Base-by-base conservation (phyloP, 2,888 invertebrate genomes). In the Herminia tarsipennalis region DNA sequence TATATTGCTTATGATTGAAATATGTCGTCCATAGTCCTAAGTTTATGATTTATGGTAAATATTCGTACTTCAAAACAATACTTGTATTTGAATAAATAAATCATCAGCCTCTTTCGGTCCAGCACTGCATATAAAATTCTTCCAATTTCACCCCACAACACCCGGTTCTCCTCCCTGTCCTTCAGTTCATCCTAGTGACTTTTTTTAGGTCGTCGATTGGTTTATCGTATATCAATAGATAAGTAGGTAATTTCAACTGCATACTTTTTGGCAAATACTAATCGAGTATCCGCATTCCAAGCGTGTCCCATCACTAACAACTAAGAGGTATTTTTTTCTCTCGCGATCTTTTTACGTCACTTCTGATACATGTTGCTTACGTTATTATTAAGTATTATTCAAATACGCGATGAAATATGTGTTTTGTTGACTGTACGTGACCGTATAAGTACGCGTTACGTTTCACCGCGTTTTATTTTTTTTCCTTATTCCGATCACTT, bases 341-440 rank as follows among this genome's bases (percentile, higher is more conserved):
- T 33, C 3, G 29, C 33, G 30, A 52, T 54, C 52, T 44, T 49
- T 65, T 61, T 30, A 62, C 51, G 62, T 67, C 66, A 58, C 20
- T 37, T 8, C 12, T 56, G 59, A 65, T 66, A 59, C 54, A 67
- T 65, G 51, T 50, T 50, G 49, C 52, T 68, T 60, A 62, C 54
- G 51, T 59, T 65, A 65, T 65, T 66, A 68, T 62, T 67, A 67
- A 66, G 69, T 68, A 65, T 68, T 65, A 68, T 65, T 54, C 69
- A 66, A 66, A 68, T 66, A 56, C 30, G 48, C 46, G 39, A 18
- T 68, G 69, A 66, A 55, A 65, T 62, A 66, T 66, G 59, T 66
- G 62, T 65, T 68, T 61, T 62, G 28, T 61, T 30, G 44, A 41
- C 28, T 50, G 44, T 48, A 54, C 53, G 54, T 65, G 66, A 59